Percentiles rank a stretch among this genome's conserved stretches.
Conservation (phyloP, 2,888 invertebrate genomes). For the Epinotia nisella region DNA sequence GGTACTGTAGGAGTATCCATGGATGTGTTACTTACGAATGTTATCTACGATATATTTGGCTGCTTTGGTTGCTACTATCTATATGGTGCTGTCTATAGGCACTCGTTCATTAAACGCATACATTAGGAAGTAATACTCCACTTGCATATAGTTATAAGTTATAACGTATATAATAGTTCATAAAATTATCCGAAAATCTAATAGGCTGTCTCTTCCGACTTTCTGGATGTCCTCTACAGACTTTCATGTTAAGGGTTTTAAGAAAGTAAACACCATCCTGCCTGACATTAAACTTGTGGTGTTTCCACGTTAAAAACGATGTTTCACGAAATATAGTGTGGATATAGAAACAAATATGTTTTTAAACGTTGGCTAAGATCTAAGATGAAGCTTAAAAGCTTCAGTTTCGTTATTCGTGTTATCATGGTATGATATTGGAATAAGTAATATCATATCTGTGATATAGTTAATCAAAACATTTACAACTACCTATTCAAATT, state of each 20-base stretch:
- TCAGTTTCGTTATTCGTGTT: conserved; percentile 51
- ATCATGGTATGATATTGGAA: conserved; percentile 51
- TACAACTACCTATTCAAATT: conserved; percentile 2
- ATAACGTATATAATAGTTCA: conserved; percentile 53
- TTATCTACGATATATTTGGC: too few species aligned
- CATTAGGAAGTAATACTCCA: conserved; percentile 64
- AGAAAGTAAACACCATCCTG: conserved; percentile 43
- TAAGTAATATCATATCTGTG: conserved; percentile 57
- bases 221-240: conserved; percentile 50
- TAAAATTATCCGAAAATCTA: conserved; percentile 52
- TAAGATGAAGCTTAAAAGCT: conserved; percentile 54
- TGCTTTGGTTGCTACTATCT: too few species aligned
- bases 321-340: conserved; percentile 43
- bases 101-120: conserved; percentile 54
- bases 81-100: conserved; percentile 19
- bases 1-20: too few species aligned
- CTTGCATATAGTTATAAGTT: conserved; percentile 58
- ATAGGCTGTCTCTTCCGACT: conserved; percentile 54
- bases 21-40: too few species aligned
- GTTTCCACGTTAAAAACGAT: background rate
- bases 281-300: conserved; percentile 38
- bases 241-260: conserved; percentile 45
- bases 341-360: conserved; percentile 53
- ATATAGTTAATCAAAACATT: conserved; percentile 49
- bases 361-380: conserved; percentile 55